Evolutionary conservation across 2,113 vertebrate species (phyloP), one percentile per base, ranked within the genome.

Genomic region (Pagrus major): DNA sequence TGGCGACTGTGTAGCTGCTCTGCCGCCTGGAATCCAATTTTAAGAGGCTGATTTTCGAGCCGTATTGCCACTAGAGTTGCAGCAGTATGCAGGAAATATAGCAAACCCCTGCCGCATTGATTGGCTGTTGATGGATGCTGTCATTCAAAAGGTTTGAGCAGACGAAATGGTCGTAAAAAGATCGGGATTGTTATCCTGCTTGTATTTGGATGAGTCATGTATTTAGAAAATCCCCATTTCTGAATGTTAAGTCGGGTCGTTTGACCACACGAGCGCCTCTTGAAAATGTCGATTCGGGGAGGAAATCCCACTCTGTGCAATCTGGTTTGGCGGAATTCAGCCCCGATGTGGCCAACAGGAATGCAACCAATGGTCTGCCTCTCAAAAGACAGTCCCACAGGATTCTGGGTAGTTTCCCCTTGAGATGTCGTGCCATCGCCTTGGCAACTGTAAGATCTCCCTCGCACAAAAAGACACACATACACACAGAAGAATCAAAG

Each of bases 1-100:
- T 65, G 64, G 60, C 73, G 68, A 88, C 78, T 51, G 75, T 66
- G 77, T 35, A 6, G 71, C 68, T 6, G 23, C 2, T 41, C 79
- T 70, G 75, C 80, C 46, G 74, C 65, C 86, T 80, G 78, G 78
- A 87, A 91, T 90, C 88, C 88, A 93, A 90, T 91, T 92, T 88
- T 72, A 78, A 86, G 69, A 60, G 52, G 31, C 76, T 71, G 80
- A 88, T 92, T 88, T n/a, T 85, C 42, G 3, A 77, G 80, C 65
- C 25, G 66, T 33, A 72, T 54, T 78, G 73, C 80, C 63, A 71
- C 69, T 65, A 18, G 59, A 61, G 58, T n/a, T 8, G 64, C 58
- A 77, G 74, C 44, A 69, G 61, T 11, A 46, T 31, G 70, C 25
- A 35, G 78, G 74, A 78, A 71, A 81, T 70, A 76, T 7, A 39